These are phyloP conservation scores for Alviniconcha strummeri DNA, from an alignment of 2,888 invertebrate species.

Conservation along the genomic window DNA sequence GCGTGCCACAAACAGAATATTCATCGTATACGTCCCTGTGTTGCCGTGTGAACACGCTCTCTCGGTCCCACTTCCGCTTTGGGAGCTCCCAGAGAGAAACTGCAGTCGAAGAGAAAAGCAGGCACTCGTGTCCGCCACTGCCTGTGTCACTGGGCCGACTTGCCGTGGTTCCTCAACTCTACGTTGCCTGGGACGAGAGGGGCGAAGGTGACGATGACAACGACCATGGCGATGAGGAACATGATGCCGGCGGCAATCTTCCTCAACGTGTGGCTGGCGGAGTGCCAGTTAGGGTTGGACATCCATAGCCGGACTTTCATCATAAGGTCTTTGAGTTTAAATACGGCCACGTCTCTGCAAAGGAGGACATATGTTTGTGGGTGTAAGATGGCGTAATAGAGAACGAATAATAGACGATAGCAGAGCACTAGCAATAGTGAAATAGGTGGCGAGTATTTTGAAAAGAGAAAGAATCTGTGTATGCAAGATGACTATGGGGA, in stretches of 20 bases:
- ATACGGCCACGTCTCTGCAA: slow-evolving; percentile 23
- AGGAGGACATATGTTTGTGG: background rate
- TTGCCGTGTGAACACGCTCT: too few species aligned
- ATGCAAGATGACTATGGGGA: too few species aligned
- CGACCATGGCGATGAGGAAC: slow-evolving; percentile 17
- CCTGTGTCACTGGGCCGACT: slow-evolving; percentile 21
- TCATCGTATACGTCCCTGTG: too few species aligned
- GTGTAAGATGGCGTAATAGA: background rate
- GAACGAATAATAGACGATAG: background rate
- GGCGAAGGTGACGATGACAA: slow-evolving; percentile 17
- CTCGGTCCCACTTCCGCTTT: too few species aligned
- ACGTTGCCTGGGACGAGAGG: slow-evolving; percentile 28
- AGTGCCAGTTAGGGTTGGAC: slow-evolving; percentile 29
- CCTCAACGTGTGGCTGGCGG: slow-evolving; percentile 24
- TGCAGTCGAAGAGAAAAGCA: too few species aligned
- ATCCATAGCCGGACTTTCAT: slow-evolving; percentile 15
- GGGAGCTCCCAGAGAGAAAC: too few species aligned
- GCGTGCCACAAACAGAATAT: too few species aligned
- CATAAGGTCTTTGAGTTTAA: slow-evolving; percentile 1
- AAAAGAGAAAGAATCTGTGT: too few species aligned
- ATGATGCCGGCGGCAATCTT: slow-evolving; percentile 21
- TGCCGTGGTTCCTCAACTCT: slow-evolving; percentile 14
- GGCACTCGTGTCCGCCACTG: too few species aligned
- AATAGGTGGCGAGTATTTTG: too few species aligned
- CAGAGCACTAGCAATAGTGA: background rate